Base-by-base conservation (phyloP, 2,113 vertebrate genomes). In the Gavialis gangeticus region DNA sequence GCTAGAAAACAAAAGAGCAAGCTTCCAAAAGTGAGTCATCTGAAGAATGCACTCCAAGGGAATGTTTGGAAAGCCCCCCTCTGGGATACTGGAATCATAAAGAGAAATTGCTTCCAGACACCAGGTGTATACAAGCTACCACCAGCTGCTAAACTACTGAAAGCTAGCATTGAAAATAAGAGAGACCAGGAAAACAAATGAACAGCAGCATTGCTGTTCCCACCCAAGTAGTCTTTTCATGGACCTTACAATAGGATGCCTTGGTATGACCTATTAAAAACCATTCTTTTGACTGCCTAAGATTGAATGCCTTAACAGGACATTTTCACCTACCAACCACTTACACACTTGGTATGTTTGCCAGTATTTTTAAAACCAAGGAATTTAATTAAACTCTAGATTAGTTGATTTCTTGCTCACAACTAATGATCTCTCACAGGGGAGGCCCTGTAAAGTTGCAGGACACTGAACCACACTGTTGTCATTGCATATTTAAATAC, bases 1-100 rank as follows among this genome's bases (percentile, higher is more conserved):
- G 75, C 98, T 98, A 92, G 54, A 94, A 98, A 87, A 93, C 63
- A 93, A 79, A 85, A 92, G 10, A 75, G 63, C 3, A 76, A 89
- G 55, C 25, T 90, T 79, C 57, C 59, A 85, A n/a, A 85, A 62
- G 0, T 4, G 28, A 87, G 77, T 0, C 19, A 58, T 69, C 6
- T 25, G 8, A 18, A 89, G 78, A 62, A 75, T 28, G 10, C 30
- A 30, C 73, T 10, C 0, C 30, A 21, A 11, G 1, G 10, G 30
- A 6, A 18, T 59, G 27, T 30, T 19, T 28, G 34, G 46, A 37
- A 6, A 85, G 77, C 18, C 37, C 67, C 78, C 28, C 79, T 55
- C 58, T 6, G 57, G 59, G n/a, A 66, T n/a, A 59, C 67, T 21
- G 21, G 22, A 25, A 19, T 14, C 46, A 25, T 75, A 34, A 57